Evolutionary conservation across 2,113 vertebrate genomes (phyloP), one percentile per base, ranked within the genome.

Genomic region (Lophochroa leadbeateri): DNA sequence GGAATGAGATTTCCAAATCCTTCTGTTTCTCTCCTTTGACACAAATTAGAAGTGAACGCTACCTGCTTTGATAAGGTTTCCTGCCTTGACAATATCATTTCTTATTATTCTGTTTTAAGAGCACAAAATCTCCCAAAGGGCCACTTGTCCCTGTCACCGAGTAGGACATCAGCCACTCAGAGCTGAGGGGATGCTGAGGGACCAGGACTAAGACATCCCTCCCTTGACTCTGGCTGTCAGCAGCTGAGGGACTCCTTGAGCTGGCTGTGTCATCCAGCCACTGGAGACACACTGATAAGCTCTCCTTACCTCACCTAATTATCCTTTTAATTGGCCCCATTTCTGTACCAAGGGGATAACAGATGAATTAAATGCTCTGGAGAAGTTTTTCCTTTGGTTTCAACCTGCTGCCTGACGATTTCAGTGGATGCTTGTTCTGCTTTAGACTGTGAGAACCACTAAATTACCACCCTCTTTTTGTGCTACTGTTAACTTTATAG

Each of bases 1-100:
- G 53, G 44, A 87, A 57, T 8, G 31, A 76, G 47, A 64, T 28
- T 68, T 72, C 52, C 57, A 91, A 84, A 52, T 33, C 41, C 39
- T 91, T 76, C n/a, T 82, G 52, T 50, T 95, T 79, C 35, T 60
- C 50, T 60, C 17, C 50, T 88, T 90, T 58, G 33, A 75, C 76
- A 60, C 0, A 3, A 82, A 68, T 68, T n/a, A 65, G 52, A 85
- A 71, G 47, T 17, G 57, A 84, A 60, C 0, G 0, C 27, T 25
- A 61, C 60, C 71, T 65, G 77, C 31, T 82, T 88, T 64, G 52
- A 55, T 64, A 76, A 82, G 19, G 52, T 47, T 90, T 85, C 68
- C 39, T 82, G 55, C n/a, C 70, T 50, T 44, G 35, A 76, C 76
- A 84, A 14, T 46, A 7, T 84, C 3, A 81, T 64, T 70, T 60